Evolutionary conservation across 2,797 vertebrate genomes (phyloP).

Genomic region (Lagocephalus sceleratus): DNA sequence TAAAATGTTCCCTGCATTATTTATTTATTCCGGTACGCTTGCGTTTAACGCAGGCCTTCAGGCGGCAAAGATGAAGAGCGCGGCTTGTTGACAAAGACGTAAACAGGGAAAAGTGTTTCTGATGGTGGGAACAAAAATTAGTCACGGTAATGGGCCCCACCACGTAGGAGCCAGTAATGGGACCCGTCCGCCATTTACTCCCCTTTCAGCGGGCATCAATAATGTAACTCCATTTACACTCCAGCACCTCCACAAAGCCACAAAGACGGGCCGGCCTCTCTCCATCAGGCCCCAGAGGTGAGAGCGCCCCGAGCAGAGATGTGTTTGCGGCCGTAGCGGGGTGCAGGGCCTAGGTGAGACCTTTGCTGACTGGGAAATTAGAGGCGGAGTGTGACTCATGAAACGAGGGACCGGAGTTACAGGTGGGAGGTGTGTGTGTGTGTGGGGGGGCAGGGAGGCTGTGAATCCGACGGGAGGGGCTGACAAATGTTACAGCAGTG

Average conservation of each 20-base stretch:
- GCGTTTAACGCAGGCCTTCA: not conserved
- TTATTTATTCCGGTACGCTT: not conserved
- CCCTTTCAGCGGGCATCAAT: conserved; percentile 56
- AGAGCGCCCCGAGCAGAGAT: conserved; percentile 9
- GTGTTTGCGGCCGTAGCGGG: conserved; percentile 1
- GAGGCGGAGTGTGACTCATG: conserved; percentile 59
- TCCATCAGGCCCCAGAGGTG: conserved; percentile 43
- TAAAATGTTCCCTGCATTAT: conserved; percentile 1
- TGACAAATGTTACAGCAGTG: no score
- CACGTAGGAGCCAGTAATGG: conserved; percentile 37
- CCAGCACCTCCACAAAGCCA: conserved; percentile 34
- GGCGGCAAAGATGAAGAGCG: no score
- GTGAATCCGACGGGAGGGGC: no score
- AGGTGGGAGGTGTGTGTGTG: conserved; percentile 33
- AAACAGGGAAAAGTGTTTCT: conserved; percentile 1
- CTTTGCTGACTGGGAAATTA: conserved; percentile 43
- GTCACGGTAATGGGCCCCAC: conserved; percentile 27
- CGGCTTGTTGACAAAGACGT: no score
- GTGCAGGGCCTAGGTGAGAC: conserved; percentile 35
- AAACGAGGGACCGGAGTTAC: conserved; percentile 48
- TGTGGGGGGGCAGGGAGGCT: no score
- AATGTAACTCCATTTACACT: conserved; percentile 63
- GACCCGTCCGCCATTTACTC: conserved; percentile 40
- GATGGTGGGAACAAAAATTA: conserved; percentile 30
- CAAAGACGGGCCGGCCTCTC: conserved; percentile 37